Evolutionary conservation across 2,888 invertebrate genomes (phyloP).

Genomic region (Terebella lapidaria): DNA sequence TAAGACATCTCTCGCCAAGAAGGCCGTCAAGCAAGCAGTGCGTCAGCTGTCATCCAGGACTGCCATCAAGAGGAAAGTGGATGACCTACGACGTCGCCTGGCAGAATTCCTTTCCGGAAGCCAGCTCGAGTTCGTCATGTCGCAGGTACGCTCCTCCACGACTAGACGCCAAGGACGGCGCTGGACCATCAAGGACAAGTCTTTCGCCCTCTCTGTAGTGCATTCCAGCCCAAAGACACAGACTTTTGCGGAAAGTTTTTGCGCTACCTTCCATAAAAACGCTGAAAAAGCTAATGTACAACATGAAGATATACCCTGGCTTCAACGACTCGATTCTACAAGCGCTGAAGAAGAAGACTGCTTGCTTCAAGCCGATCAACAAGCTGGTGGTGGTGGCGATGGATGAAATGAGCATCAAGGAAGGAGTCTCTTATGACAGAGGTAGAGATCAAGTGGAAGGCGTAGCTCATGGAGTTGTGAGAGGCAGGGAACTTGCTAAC

Average conservation of each 20-base stretch:
- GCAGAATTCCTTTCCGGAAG: not conserved
- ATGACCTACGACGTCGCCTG: no score
- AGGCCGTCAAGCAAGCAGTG: no score
- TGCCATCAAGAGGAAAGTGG: not conserved
- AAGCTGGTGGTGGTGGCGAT: no score
- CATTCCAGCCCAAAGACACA: not conserved
- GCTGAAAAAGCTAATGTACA: no score
- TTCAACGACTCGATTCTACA: no score
- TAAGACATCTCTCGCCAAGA: no score
- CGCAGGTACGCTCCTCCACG: not conserved
- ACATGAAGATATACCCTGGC: no score
- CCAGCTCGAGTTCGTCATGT: not conserved
- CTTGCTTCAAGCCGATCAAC: no score
- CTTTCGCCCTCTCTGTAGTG: not conserved
- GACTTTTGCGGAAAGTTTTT: not conserved
- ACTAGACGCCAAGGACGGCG: not conserved
- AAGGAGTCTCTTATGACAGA: not conserved
- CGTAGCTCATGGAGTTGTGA: not conserved
- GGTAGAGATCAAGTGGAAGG: not conserved
- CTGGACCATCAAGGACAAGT: conserved; percentile 1
- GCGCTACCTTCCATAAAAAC: conserved; percentile 3
- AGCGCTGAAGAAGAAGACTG: no score
- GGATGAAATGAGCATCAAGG: no score
- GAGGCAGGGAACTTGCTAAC: not conserved
- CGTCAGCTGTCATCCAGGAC: not conserved